Base-by-base conservation (phyloP, 2,113 vertebrate species). In the Pedetes capensis region DNA sequence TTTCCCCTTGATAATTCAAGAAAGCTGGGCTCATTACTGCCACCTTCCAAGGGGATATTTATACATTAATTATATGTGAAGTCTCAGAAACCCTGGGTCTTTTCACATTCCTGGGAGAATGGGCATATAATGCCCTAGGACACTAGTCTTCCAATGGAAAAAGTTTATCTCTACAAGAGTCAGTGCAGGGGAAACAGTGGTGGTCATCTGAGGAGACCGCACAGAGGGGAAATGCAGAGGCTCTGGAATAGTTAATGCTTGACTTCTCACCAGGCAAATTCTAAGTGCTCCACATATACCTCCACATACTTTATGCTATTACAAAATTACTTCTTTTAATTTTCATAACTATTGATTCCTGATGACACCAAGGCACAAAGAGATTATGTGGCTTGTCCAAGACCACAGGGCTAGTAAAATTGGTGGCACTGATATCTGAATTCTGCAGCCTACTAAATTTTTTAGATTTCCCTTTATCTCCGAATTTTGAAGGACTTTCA, bases 1-100 rank as follows among this genome's bases (percentile, higher is more conserved):
- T 91, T 93, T 87, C 96, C 95, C 97, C 94, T 86, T 75, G 39
- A 94, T 80, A 80, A n/a, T 78, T 84, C 82, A 93, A 96, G 95
- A 97, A 96, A 97, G 91, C 42, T 87, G 78, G 75, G 53, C 80
- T 75, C 18, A 12, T 90, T 96, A 97, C 57, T 96, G 78, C 85
- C 94, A 96, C 1, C 9, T 94, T 59, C 71, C 92, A 72, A 95
- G 89, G 44, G 93, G 39, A 22, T 81, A 82, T 79, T 2, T 94
- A 20, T 78, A 93, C 1, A 5, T 42, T 96, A 93, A 12, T 32
- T 89, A 61, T 68, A 91, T 42, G 37, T 29, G 87, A 92, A 69
- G 22, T 57, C 95, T 23, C 80, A 94, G n/a, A n/a, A 94, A 59
- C 5, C 74, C 6, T 68, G 44, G 7, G 27, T 92, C 32, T 51